Evolutionary conservation across 2,113 vertebrate species (phyloP), one percentile per base, ranked within the genome.

Genomic region (Miniopterus natalensis): DNA sequence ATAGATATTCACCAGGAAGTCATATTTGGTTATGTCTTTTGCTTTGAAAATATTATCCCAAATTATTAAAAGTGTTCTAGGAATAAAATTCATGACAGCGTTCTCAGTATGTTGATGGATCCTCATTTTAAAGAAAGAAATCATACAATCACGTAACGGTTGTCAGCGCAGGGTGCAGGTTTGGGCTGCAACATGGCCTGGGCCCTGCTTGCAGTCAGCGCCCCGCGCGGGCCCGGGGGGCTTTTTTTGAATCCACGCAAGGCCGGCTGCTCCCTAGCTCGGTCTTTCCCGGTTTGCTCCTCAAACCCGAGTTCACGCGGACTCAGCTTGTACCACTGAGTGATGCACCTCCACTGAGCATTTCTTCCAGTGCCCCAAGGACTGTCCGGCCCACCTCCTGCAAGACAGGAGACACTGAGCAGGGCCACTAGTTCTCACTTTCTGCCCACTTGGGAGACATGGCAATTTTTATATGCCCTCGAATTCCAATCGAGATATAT

Each of bases 1-100:
- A 59, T 15, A 74, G 12, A 10, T 51, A 55, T 81, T 81, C 66
- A 68, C 71, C 84, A 11, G 40, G 29, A 79, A 77, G 6, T 74
- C 47, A 57, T 31, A 14, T 51, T 71, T 85, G 20, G 12, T 55
- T 96, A 61, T 57, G 7, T 18, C 63, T 78, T 59, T 92, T 80
- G 2, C 20, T 57, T 88, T 89, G 47, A 53, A 88, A 70, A 89
- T 94, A n/a, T 23, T 63, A 84, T 63, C 23, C 21, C 59, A 90
- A 89, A 55, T 94, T 86, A n/a, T 65, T 23, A 55, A 94, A 88
- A 74, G 25, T 45, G 3, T 66, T 83, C 29, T 27, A n/a, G 25
- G 68, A 68, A 51, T 75, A 49, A 74, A 65, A 57, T 29, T 20
- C 23, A 49, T 79, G 45, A 40, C 5, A 8, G 17, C 68, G 8